Percentiles rank a stretch among this genome's conserved stretches.
Evolutionary conservation across 2,113 vertebrate species (phyloP).

Genomic region (Triplophysa rosa): DNA sequence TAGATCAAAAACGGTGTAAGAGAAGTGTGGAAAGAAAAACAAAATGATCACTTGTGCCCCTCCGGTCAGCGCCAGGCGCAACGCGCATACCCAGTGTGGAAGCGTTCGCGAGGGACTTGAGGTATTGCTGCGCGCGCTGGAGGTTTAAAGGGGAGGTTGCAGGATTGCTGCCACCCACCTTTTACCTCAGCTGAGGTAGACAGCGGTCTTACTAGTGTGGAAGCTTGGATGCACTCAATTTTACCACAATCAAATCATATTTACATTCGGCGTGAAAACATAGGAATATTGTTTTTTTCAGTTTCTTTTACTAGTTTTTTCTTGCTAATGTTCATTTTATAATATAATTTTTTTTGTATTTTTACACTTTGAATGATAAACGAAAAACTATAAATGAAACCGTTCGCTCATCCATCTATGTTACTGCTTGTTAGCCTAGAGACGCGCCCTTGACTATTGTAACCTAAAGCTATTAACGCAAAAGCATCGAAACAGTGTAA

Average conservation of each 20-base stretch:
- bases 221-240: conserved; percentile 84
- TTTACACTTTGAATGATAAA: conserved; percentile 58
- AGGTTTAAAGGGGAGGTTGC: conserved; percentile 72
- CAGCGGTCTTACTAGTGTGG: conserved; percentile 82
- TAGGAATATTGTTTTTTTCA: conserved; percentile 73
- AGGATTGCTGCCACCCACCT: conserved; percentile 75
- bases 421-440: conserved; percentile 77
- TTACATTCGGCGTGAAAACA: conserved; percentile 82
- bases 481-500: conserved; percentile 76
- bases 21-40: conserved; percentile 75
- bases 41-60: conserved; percentile 87
- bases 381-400: conserved; percentile 39
- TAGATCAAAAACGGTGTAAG: conserved; percentile 89
- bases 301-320: conserved; percentile 69
- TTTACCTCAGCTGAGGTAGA: conserved; percentile 89
- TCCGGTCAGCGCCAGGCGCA: conserved; percentile 82
- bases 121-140: conserved; percentile 80
- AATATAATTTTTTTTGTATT: conserved; percentile 58
- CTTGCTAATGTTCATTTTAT: conserved; percentile 50
- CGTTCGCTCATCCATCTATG: conserved; percentile 60
- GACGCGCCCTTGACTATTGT: conserved; percentile 70
- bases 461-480: conserved; percentile 67
- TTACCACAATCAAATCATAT: conserved; percentile 89
- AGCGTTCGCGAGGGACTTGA: conserved; percentile 81
- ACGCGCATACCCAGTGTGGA: conserved; percentile 76